phyloP scores from a whole-genome alignment of 2,113 vertebrate species.

The Nettapus auritus region DNA sequence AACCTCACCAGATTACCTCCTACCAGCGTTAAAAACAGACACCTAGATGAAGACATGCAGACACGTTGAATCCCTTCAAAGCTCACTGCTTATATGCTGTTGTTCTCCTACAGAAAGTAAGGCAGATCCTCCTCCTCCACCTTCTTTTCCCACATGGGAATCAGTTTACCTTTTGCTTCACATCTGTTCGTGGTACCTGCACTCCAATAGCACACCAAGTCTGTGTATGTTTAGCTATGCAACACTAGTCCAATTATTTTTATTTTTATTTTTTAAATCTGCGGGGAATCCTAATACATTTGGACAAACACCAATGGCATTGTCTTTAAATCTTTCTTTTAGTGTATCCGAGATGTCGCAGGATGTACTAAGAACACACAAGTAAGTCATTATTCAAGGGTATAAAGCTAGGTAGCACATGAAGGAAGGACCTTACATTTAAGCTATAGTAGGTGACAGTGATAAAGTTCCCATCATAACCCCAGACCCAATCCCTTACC shows the following conservation, averaged over 20 bases:
- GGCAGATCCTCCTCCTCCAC: background rate
- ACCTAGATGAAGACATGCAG: background rate
- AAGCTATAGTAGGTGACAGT: background rate
- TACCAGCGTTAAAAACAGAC: background rate
- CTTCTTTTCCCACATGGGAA: background rate
- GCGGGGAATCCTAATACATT: background rate
- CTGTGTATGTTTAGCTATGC: background rate
- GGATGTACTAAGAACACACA: background rate
- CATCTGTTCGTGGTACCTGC: background rate
- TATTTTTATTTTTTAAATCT: no score
- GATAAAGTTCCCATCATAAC: background rate
- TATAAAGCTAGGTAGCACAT: background rate
- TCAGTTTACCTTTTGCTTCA: background rate
- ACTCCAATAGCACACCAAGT: background rate
- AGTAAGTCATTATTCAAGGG: background rate
- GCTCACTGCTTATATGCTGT: background rate
- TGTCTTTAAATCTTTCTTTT: background rate
- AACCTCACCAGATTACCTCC: background rate
- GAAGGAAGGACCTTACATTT: background rate
- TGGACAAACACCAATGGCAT: background rate
- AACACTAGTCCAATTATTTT: background rate
- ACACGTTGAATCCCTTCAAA: background rate
- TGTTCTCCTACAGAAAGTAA: background rate
- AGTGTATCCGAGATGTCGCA: background rate
- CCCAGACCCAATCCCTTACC: slow-evolving; percentile 76